Base-by-base conservation (phyloP, 1,140 invertebrate species). In the Andricus grossulariae region DNA sequence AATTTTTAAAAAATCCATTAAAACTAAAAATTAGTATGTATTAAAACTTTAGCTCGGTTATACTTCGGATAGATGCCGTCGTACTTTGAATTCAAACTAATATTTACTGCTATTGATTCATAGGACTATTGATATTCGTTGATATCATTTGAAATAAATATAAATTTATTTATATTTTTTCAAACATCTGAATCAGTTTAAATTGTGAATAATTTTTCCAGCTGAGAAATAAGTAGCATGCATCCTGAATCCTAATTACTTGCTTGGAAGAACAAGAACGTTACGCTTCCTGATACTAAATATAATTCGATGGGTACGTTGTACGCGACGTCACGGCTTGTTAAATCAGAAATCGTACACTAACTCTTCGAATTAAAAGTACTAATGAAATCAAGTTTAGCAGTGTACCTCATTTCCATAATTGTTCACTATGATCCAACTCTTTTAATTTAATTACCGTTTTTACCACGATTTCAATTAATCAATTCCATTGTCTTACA, bases 231-330 rank as follows among this genome's bases (percentile, higher is more conserved):
- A 85, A 84, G 83, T 81, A 83, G 80, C 80, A 80, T 76, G 83
- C 75, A 81, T 82, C 84, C 83, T 89, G 85, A 89, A 89, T 89
- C 79, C 80, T 85, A 84, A 90, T 90, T 88, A 88, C 77, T 78
- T 75, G 75, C 74, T 85, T 85, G 79, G 76, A 84, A 84, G 80
- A 76, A 76, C 54, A 57, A 79, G 76, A 80, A 75, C 70, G 80
- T 78, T 81, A 78, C 76, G 71, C 66, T 71, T 77, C 57, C 75
- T 70, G 54, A 75, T 78, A 74, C 79, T 80, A 73, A 79, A 76
- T 32, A 74, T 79, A 76, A 77, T 79, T 80, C 76, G 80, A 79
- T 79, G 78, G 75, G 75, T 84, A 49, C 71, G 25, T 72, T 73
- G 75, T 84, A 49, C 71, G 25, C 74, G 71, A 57, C 75, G 82